phyloP scores from a whole-genome alignment of 2,888 invertebrate species.

The Nomada goodeniana region DNA sequence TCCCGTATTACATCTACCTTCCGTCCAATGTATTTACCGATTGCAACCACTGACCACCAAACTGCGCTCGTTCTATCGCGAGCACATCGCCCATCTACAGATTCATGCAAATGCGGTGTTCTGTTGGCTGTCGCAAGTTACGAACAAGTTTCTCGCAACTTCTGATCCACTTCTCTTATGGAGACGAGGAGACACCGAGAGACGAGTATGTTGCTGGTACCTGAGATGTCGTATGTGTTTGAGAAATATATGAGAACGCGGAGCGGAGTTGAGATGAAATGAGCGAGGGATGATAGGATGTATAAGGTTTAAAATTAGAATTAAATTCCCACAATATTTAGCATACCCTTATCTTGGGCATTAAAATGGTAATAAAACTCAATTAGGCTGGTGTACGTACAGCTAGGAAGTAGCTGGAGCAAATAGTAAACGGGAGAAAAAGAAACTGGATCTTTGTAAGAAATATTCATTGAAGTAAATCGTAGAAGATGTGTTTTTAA shows the following conservation, averaged over 20 bases:
- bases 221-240: background rate
- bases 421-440: too few relatives aligned
- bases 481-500: too few relatives aligned
- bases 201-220: background rate
- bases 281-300: background rate
- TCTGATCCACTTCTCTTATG: conserved; percentile 27
- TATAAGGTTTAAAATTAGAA: too few relatives aligned
- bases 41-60: conserved; percentile 37
- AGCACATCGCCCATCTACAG: background rate
- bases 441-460: too few relatives aligned
- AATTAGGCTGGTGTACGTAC: too few relatives aligned
- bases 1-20: conserved; percentile 36
- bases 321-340: too few relatives aligned
- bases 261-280: background rate
- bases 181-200: background rate
- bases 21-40: conserved; percentile 39
- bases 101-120: conserved; percentile 3
- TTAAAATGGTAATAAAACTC: too few relatives aligned
- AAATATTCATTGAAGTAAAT: too few relatives aligned
- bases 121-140: conserved; percentile 22
- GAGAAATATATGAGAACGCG: background rate
- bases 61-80: conserved; percentile 19
- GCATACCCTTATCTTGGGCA: too few relatives aligned
- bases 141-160: conserved; percentile 39
- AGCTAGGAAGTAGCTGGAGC: too few relatives aligned